Base-by-base conservation (phyloP, 2,797 vertebrate genomes). In the Cichlasoma orientale region DNA sequence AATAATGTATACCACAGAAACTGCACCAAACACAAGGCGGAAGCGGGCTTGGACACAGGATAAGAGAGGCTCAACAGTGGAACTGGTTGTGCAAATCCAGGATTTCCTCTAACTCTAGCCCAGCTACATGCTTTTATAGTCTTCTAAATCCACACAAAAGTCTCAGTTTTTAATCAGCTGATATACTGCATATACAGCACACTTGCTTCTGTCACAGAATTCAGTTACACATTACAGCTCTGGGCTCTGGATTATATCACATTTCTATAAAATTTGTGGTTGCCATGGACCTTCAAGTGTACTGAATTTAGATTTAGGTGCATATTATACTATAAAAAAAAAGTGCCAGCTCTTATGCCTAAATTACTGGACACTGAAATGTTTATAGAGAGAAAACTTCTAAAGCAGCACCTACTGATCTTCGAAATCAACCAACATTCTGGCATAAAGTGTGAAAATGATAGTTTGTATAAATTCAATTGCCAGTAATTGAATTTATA, bases 1-100 rank as follows among this genome's bases (percentile, higher is more conserved):
- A 90, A 86, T 86, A 83, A 80, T 77, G 69, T 70, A 77, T 84
- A 73, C 56, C 69, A 79, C 79, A 81, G 53, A 66, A 82, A 84
- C 74, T 82, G 74, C 16, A 56, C 74, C 54, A 31, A 61, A 66
- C 50, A 44, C 57, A 63, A 36, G 19, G 38, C 75, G 56, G 55
- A 81, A 77, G 63, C 54, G 54, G 53, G 54, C 70, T 74, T 56
- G 78, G 72, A 74, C 63, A 74, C 73, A 75, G 54, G 74, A 84
- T 79, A 80, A 18, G 41, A 74, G 61, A 80, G 84, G 79, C 87
- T 88, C 71, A 83, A 58, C 55, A 52, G 76, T 80, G 82, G 82
- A 82, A 86, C 83, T 82, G 72, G 59, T 72, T 84, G 70, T 74
- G 61, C 81, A 78, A 82, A 84, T 86, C 78, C 58, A 44, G 77